phyloP scores from a whole-genome alignment of 1,140 invertebrate species.

The Drosophila ercepeae region DNA sequence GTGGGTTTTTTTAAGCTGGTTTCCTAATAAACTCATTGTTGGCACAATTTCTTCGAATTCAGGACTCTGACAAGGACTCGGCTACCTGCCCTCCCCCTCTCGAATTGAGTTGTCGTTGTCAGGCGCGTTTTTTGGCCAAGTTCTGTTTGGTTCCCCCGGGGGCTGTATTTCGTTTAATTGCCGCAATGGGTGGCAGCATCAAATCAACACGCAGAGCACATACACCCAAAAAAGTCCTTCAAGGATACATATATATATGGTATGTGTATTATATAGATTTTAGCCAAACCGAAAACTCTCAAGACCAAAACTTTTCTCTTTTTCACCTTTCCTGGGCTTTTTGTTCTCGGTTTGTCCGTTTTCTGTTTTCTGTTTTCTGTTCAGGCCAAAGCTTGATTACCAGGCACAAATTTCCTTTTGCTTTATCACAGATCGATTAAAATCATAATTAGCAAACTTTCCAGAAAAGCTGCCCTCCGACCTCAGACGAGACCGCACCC shows the following conservation, averaged over 20 bases:
- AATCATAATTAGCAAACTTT: slow-evolving; percentile 77
- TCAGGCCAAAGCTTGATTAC: slow-evolving; percentile 43
- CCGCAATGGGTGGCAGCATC: slow-evolving; percentile 50
- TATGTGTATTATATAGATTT: too few relatives aligned
- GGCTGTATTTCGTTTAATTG: slow-evolving; percentile 57
- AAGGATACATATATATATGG: background rate
- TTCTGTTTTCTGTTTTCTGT: too few relatives aligned
- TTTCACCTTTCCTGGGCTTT: slow-evolving; percentile 14
- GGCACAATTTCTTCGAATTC: background rate
- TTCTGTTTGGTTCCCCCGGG: background rate
- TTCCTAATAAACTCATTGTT: slow-evolving; percentile 7
- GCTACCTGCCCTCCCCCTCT: background rate
- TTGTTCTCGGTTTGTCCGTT: background rate
- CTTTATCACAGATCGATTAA: slow-evolving; percentile 61
- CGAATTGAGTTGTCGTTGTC: slow-evolving; percentile 22
- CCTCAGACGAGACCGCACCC: background rate
- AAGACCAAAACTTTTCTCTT: slow-evolving; percentile 14
- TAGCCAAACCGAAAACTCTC: background rate
- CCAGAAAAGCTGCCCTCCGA: slow-evolving; percentile 17
- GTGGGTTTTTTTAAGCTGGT: background rate
- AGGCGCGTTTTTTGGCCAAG: slow-evolving; percentile 6
- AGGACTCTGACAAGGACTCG: background rate
- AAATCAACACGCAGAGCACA: slow-evolving; percentile 63
- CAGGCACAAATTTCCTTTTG: slow-evolving; percentile 13
- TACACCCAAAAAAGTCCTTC: slow-evolving; percentile 11